Evolutionary conservation across 1,140 invertebrate species (phyloP).

Genomic region (Drosophila miranda): DNA sequence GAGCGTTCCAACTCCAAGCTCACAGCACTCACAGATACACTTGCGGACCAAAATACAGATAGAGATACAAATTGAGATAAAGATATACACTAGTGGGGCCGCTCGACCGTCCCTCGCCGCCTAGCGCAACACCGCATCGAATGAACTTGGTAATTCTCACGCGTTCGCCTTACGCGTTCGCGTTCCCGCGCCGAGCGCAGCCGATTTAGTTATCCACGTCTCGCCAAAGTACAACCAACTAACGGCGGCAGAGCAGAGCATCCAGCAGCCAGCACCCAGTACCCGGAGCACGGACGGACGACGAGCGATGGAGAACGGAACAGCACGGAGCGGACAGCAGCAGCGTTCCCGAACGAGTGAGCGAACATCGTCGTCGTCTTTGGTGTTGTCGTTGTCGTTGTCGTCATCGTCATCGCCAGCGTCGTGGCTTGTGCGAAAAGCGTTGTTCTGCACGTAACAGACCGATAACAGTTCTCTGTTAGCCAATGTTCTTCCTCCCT

Average conservation of each 20-base stretch:
- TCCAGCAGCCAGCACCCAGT: constrained; percentile 11
- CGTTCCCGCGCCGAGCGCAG: constrained; percentile 1
- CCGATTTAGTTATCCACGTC: no score
- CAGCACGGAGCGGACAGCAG: constrained; percentile 31
- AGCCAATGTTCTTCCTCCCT: constrained; percentile 36
- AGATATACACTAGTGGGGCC: no score
- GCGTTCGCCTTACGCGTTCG: constrained; percentile 11
- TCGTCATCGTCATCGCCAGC: constrained; percentile 20
- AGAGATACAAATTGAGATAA: neutral
- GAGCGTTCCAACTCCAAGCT: constrained; percentile 21
- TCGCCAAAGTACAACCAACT: constrained; percentile 22
- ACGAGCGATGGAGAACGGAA: constrained; percentile 8
- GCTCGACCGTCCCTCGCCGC: no score
- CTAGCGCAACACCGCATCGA: no score
- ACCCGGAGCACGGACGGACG: neutral
- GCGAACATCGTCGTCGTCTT: constrained; percentile 51
- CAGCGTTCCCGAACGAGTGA: constrained; percentile 51
- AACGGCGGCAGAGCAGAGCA: constrained; percentile 6
- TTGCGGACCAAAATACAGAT: constrained; percentile 18
- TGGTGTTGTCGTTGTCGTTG: constrained; percentile 24
- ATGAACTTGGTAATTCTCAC: constrained; percentile 42
- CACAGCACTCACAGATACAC: constrained; percentile 28
- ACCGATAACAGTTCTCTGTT: constrained; percentile 35
- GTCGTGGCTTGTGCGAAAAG: constrained; percentile 61
- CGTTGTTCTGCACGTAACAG: constrained; percentile 46